phyloP scores from a whole-genome alignment of 2,888 invertebrate species.

The Euplagia quadripunctaria region DNA sequence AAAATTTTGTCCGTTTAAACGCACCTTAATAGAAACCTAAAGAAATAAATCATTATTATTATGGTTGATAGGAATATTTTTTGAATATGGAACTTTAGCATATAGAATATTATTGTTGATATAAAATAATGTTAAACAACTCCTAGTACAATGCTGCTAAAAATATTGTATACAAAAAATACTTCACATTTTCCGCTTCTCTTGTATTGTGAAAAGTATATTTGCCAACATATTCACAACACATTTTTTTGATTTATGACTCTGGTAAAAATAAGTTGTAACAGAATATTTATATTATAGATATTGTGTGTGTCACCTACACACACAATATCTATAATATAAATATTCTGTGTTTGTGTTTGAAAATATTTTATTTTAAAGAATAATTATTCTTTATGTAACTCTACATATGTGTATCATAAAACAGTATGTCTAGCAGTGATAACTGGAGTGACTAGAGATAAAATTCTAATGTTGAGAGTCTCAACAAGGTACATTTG shows the following conservation, averaged over 20 bases:
- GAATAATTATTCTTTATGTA: no score
- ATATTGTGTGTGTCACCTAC: background rate
- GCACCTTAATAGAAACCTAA: background rate
- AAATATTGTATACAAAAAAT: background rate
- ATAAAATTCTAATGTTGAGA: no score
- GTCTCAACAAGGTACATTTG: no score
- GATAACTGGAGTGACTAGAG: no score
- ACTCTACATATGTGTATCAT: no score
- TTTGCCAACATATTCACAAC: background rate
- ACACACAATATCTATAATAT: no score
- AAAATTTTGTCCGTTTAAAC: no score
- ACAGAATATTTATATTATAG: background rate
- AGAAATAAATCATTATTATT: background rate
- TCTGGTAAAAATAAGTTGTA: background rate
- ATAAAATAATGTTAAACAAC: background rate
- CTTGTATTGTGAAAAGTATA: background rate
- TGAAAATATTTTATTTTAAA: no score
- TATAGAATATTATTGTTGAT: background rate
- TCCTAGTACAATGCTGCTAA: background rate
- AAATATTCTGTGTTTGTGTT: no score
- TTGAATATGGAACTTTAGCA: background rate
- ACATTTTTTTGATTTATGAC: background rate
- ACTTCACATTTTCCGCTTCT: background rate
- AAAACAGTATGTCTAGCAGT: no score
- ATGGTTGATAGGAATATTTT: background rate